phyloP scores from a whole-genome alignment of 1,140 invertebrate species.

The Heliconius hewitsoni region DNA sequence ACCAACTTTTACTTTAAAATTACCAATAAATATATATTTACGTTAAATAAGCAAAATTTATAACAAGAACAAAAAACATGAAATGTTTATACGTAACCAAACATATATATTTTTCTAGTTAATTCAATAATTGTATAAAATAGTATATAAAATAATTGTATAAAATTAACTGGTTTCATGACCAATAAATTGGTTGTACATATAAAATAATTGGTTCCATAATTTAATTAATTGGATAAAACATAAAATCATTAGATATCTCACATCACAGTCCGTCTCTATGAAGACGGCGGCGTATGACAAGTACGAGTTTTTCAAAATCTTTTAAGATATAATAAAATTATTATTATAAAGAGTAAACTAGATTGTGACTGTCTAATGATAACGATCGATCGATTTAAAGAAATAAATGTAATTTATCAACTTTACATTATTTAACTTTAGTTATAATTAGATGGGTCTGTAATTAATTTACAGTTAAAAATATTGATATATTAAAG shows the following conservation, averaged over 20 bases:
- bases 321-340: not conserved
- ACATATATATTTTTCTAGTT: not conserved
- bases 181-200: not conserved
- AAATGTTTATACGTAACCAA: not conserved
- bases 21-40: too few species aligned
- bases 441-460: too few species aligned
- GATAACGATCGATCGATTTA: too few species aligned
- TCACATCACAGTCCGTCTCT: constrained; percentile 12
- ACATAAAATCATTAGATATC: not conserved
- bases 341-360: too few species aligned
- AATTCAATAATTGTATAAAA: too few species aligned
- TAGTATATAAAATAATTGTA: too few species aligned
- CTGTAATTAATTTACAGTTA: too few species aligned
- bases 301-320: not conserved
- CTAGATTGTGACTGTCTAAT: too few species aligned
- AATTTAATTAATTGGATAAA: constrained; percentile 1
- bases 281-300: constrained; percentile 12
- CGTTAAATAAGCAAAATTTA: not conserved
- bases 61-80: not conserved
- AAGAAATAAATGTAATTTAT: too few species aligned
- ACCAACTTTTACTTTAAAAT: not conserved
- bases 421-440: too few species aligned
- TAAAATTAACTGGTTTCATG: too few species aligned
- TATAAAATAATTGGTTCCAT: not conserved
- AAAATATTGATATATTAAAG: too few species aligned